Base-by-base conservation (phyloP, 2,113 vertebrate species). In the Tragulus kanchil region DNA sequence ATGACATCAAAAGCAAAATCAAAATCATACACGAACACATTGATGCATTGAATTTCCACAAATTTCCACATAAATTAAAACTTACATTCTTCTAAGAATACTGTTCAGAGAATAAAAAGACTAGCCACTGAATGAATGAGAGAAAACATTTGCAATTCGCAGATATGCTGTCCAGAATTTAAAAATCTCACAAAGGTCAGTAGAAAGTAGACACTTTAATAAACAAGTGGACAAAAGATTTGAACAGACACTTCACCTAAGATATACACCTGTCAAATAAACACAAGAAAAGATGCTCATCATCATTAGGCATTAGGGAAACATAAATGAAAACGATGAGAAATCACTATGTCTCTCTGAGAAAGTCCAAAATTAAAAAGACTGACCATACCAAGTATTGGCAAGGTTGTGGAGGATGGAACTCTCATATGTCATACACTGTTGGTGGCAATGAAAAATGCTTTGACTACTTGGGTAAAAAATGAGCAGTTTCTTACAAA, bases 21-120 rank as follows among this genome's bases (percentile, higher is more conserved):
- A 78, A 93, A 90, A 96, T n/a, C 56, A 86, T 83, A 87, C 77
- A 58, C 67, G 50, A 91, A 83, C 14, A 59, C 82, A 91, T 48
- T 50, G 3, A 61, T 85, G 67, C 75, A 56, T 3, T 28, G 11
- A 13, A 90, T 26, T 58, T 58, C 31, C 23, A 71, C 45, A 86
- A 73, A 36, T 36, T 36, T 36, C 36, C 36, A 36, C 36, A 36
- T 36, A 36, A 85, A 58, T 73, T 31, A 71, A 81, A 90, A 69
- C 6, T 31, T 58, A 23, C 19, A 12, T 73, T 94, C n/a, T 64
- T 73, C 23, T 73, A 90, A 90, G 81, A 28, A 87, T 45, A 65
- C 36, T 50, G 4, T 31, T 93, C 36, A 64, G 6, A 90, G 56
- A 86, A 94, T 82, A 36, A 85, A 93, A 93, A 69, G 56, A 59